Percentiles rank a stretch among this genome's conserved stretches.
Conservation (phyloP, 2,797 vertebrate species). For the Corythornis leucogaster region DNA sequence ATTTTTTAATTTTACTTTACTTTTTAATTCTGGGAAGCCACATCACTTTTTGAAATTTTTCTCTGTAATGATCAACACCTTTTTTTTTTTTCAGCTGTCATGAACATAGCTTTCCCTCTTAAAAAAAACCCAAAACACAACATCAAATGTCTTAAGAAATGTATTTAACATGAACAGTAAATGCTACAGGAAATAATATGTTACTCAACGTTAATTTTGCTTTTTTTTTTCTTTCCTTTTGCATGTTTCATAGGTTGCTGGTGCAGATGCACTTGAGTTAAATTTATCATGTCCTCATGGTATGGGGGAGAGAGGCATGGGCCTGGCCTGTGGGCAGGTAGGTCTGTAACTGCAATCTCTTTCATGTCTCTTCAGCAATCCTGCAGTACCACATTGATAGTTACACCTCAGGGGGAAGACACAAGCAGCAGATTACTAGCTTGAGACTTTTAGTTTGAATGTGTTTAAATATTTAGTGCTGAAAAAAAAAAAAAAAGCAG, state of each 20-base stretch:
- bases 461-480: constrained; percentile 77
- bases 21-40: background rate
- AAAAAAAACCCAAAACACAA: background rate
- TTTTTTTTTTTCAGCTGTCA: background rate
- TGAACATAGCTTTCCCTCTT: background rate
- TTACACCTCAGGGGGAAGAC: constrained; percentile 31
- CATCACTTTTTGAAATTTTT: background rate
- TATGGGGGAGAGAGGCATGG: constrained; percentile 93
- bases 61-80: background rate
- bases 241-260: constrained; percentile 76
- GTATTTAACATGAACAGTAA: background rate
- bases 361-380: background rate
- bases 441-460: constrained; percentile 52
- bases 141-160: background rate
- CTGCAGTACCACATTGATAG: background rate
- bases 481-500: constrained; percentile 59
- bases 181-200: background rate
- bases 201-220: constrained; percentile 3
- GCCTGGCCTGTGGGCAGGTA: constrained; percentile 93
- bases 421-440: constrained; percentile 30
- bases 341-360: background rate
- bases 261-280: constrained; percentile 89
- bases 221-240: background rate
- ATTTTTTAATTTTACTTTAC: background rate
- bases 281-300: constrained; percentile 93